phyloP scores from a whole-genome alignment of 2,113 vertebrate genomes.

The Anolis carolinensis region DNA sequence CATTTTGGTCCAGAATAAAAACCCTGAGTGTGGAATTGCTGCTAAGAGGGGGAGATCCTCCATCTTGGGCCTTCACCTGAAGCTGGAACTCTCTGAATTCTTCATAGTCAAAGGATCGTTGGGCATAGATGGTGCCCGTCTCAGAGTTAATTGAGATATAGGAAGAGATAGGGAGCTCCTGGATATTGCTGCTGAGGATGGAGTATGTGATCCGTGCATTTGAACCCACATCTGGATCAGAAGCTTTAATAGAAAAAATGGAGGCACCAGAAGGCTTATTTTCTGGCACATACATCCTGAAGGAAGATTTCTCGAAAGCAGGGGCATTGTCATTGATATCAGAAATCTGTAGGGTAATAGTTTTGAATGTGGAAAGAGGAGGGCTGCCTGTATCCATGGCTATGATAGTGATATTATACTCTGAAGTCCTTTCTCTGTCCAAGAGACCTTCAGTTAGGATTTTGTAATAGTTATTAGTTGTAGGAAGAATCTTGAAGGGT shows the following conservation, averaged over 20 bases:
- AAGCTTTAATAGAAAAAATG: background rate
- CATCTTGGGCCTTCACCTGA: too few relatives aligned
- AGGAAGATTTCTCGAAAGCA: slow-evolving; percentile 56
- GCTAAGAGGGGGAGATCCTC: too few relatives aligned
- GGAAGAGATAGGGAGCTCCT: too few relatives aligned
- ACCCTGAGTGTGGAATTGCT: too few relatives aligned
- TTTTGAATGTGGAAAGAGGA: too few relatives aligned
- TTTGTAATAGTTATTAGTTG: background rate
- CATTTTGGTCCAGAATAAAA: too few relatives aligned
- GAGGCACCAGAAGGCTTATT: slow-evolving; percentile 1
- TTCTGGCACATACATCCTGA: slow-evolving; percentile 36
- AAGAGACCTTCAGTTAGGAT: background rate
- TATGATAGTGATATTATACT: background rate
- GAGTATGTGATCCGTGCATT: slow-evolving; percentile 63
- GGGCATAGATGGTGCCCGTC: too few relatives aligned
- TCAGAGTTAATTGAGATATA: too few relatives aligned
- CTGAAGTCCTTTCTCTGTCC: background rate
- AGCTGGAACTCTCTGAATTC: too few relatives aligned
- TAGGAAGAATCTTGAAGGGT: background rate
- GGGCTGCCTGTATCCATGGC: too few relatives aligned
- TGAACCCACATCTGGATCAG: background rate
- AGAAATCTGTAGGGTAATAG: slow-evolving; percentile 13
- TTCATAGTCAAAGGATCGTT: too few relatives aligned
- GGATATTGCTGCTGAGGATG: slow-evolving; percentile 25
- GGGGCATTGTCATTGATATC: slow-evolving; percentile 79